Base-by-base conservation (phyloP, 1,140 invertebrate genomes). In the Bombus haemorrhoidalis region DNA sequence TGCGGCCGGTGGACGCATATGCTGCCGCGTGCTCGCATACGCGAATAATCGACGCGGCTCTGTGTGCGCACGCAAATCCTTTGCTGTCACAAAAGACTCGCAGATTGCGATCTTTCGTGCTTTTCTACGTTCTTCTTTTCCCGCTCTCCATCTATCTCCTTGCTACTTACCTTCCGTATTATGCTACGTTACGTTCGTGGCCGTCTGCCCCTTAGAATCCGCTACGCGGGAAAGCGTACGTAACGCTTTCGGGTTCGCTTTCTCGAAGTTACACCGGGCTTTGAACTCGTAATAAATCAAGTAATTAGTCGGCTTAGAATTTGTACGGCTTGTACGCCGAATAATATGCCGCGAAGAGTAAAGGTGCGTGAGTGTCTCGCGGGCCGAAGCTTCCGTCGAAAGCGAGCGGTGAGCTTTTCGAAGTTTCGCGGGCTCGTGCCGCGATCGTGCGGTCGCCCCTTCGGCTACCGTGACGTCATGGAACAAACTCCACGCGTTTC, bases 401-500 rank as follows among this genome's bases (percentile, higher is more conserved):
- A 43, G 39, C 78, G 13, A 13, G n/a, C 43, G 64, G 22, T 28
- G 34, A 43, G 9, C 9, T 73, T 73, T 82, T 82, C 53, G 34
- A 82, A 82, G 80, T 82, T 82, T 74, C 69, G 28, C 79, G 66
- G 79, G 34, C 68, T 8, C 53, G 41, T 25, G n/a, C 43, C 25
- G 34, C 28, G 32, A n/a, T 41, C 47, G 1, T 47, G 47, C 22
- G 37, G 12, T 34, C 22, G 43, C n/a, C 18, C 13, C 74, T 39
- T 57, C n/a, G 74, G 74, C 15, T 39, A 57, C 10, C 3, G n/a
- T 77, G 37, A 39, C 53, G 75, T 62, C 75, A 32, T 9, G 6
- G n/a, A 1, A 53, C 41, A 15, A 73, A 34, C 3, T 32, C n/a
- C 18, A 75, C n/a, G 73, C 18, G n/a, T 71, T n/a, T 18, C n/a